Base-by-base conservation (phyloP, 1,140 invertebrate species). In the Ladona fulva region DNA sequence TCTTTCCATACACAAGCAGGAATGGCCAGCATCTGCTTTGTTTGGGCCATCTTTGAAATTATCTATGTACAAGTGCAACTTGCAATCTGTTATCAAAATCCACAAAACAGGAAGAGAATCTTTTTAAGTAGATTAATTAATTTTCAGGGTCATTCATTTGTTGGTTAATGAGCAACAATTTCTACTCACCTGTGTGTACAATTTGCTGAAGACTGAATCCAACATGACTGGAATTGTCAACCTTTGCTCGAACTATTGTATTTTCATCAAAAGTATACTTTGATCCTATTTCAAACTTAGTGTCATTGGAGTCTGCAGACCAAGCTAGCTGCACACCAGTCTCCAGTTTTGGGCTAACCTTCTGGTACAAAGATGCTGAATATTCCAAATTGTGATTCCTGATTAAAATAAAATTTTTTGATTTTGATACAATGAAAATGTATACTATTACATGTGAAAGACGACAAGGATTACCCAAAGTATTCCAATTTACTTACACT, bases 341-440 rank as follows among this genome's bases (percentile, higher is more conserved):
- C 83, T 98, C 94, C 78, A 99, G 84, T 79, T 92, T 90, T 73
- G 92, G 89, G 79, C 92, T 95, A 74, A 97, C 92, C 84, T 95
- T 94, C 85, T 99, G 97, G 87, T 95, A 97, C 85, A 99, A 92
- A 37, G 95, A 95, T 78, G 95, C 96, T 79, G 89, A 91, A 85
- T 97, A 98, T 83, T 97, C 93, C 84, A 95, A 92, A 77, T 96
- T 96, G 87, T 98, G 95, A 84, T 97, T 94, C 79, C 95, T 97
- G 82, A 37, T 74, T 5, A 37, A 37, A 37, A 37, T 24, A 81
- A 80, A 24, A 79, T 78, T 76, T 77, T 25, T 76, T 29, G 73
- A 78, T 73, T 59, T 80, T 24, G 42, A 78, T 74, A n/a, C 16
- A 74, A 37, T 37, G 29, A 37, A 37, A 37, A 8, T 37, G 8